Base-by-base conservation (phyloP, 2,888 invertebrate species). In the Labia minor region DNA sequence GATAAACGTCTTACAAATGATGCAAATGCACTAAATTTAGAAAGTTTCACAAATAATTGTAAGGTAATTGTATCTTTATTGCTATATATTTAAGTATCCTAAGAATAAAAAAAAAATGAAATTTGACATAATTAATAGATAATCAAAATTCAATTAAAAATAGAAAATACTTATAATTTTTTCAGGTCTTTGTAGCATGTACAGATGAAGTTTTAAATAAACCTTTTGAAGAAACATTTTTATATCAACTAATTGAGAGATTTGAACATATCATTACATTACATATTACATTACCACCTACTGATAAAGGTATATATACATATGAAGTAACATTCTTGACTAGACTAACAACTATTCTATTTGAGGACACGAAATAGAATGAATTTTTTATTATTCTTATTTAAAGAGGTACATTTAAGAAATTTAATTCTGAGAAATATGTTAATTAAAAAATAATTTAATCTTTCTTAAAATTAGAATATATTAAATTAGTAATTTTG, bases 211-310 rank as follows among this genome's bases (percentile, higher is more conserved):
- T 84, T 72, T 77, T 77, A 21, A 78, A 77, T 6, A 78, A 79
- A 69, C 73, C 77, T 3, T 83, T 81, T 73, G 74, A 73, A 14
- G 74, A 77, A 65, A 80, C 81, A 4, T 78, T 78, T 72, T 77
- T 86, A 70, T 79, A 79, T 71, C 77, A 77, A 70, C 75, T 85
- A 68, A 78, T 83, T 26, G 81, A 83, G 69, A 79, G 83, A 67
- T 84, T 85, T 72, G 82, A 82, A 71, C 79, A 85, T 73, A 81
- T 88, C 62, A 84, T 87, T 69, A 81, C 83, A 70, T 75, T 89
- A 67, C 81, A 82, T 73, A 76, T 88, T 65, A 77, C 81, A 70
- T 78, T 89, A 69, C 89, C 89, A 11, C 82, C 84, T 70, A 81
- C 81, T 18, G 83, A 82, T 74, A 78, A 82, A 75, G 82, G 84